Percentiles rank a stretch among this genome's conserved stretches.
Evolutionary conservation across 2,797 vertebrate species (phyloP).

Genomic region (Myotis vivesi): DNA sequence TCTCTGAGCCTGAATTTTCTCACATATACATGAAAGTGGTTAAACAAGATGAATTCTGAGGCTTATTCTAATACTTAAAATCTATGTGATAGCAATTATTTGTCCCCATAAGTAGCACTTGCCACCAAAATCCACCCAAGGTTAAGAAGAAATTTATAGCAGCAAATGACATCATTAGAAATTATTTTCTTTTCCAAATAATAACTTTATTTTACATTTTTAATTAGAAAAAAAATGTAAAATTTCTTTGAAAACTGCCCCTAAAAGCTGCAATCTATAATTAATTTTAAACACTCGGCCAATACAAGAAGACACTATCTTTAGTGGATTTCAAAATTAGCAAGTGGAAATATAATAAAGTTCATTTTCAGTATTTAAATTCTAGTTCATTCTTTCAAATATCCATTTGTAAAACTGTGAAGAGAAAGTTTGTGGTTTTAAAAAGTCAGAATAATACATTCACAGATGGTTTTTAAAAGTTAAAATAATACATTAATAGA

Average conservation of each 20-base stretch:
- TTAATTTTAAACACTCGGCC: background rate
- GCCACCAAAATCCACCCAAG: background rate
- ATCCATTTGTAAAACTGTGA: background rate
- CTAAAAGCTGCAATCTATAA: background rate
- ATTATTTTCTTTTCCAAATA: constrained; percentile 13
- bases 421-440: background rate
- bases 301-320: background rate
- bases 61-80: background rate
- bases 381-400: background rate
- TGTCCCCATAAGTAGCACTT: background rate
- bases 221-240: background rate
- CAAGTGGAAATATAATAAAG: background rate
- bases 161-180: background rate
- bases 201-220: background rate
- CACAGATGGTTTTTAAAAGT: too few relatives aligned
- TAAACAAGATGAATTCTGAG: background rate
- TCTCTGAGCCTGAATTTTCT: background rate
- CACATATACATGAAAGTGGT: background rate
- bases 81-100: background rate
- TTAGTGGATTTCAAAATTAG: background rate
- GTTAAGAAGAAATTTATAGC: background rate
- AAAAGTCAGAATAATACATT: background rate
- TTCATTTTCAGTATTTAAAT: constrained; percentile 2
- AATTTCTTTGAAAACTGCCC: background rate
- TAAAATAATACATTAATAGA: background rate